phyloP scores from a whole-genome alignment of 2,113 vertebrate genomes.

The Nasalis larvatus region DNA sequence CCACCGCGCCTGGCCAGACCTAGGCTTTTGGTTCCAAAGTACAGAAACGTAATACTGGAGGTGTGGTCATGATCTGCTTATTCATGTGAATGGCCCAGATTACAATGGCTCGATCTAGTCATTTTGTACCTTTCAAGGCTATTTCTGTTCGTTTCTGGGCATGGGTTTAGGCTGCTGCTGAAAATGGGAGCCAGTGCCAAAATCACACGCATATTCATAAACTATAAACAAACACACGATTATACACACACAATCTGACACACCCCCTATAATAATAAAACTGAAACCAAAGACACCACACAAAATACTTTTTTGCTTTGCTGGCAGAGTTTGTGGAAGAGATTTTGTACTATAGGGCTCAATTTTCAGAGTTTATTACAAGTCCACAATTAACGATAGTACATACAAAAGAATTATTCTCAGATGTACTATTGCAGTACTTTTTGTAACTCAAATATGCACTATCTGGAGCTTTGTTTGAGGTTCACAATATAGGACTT shows the following conservation, averaged over 20 bases:
- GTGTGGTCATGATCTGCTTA: not conserved
- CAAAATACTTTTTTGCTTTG: constrained; percentile 37
- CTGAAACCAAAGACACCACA: constrained; percentile 51
- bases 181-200: constrained; percentile 63
- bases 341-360: constrained; percentile 56
- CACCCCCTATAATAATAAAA: constrained; percentile 65
- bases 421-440: constrained; percentile 36
- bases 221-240: constrained; percentile 70
- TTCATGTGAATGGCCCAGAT: not conserved
- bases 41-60: constrained; percentile 4
- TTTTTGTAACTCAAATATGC: not conserved
- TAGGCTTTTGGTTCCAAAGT: not conserved
- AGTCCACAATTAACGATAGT: constrained; percentile 65
- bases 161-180: constrained; percentile 25
- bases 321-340: constrained; percentile 44
- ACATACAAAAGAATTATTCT: constrained; percentile 51
- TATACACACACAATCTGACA: constrained; percentile 45
- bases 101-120: not conserved
- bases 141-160: constrained; percentile 39
- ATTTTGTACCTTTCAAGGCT: constrained; percentile 9
- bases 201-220: constrained; percentile 57
- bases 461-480: not conserved
- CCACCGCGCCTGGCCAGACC: not conserved
- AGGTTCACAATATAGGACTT: not conserved
- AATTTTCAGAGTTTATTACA: constrained; percentile 64